Evolutionary conservation across 2,113 vertebrate genomes (phyloP).

Genomic region (Pluvianellus socialis): DNA sequence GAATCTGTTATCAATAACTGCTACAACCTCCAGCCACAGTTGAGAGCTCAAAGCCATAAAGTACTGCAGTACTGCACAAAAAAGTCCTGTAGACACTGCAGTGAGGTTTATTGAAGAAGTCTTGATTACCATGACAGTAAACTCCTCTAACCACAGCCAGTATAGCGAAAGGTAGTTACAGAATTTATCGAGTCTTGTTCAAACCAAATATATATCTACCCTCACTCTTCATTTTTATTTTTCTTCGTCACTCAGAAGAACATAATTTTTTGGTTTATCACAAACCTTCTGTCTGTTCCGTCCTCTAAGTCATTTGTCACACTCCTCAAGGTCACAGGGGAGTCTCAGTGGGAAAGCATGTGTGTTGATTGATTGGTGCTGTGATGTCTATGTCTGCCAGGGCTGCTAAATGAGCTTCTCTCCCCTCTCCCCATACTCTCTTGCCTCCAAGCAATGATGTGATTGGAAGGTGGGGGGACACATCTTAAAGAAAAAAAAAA

Average conservation of each 20-base stretch:
- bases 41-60: conserved; percentile 67
- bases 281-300: conserved; percentile 54
- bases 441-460: conserved; percentile 16
- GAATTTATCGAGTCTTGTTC: conserved; percentile 64
- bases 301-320: conserved; percentile 62
- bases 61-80: conserved; percentile 49
- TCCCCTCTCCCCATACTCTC: conserved; percentile 8
- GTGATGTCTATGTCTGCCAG: conserved; percentile 24
- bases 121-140: conserved; percentile 71
- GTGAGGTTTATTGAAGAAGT: conserved; percentile 69
- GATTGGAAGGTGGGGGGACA: background rate
- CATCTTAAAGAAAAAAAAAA: background rate
- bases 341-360: conserved; percentile 38
- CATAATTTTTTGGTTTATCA: conserved; percentile 61
- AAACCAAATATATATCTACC: conserved; percentile 52
- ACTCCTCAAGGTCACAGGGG: conserved; percentile 71
- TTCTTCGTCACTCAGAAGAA: conserved; percentile 53
- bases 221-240: conserved; percentile 63
- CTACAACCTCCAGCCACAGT: conserved; percentile 55
- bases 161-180: conserved; percentile 5
- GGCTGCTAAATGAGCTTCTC: conserved; percentile 57
- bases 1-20: conserved; percentile 71
- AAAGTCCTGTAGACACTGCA: conserved; percentile 56
- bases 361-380: conserved; percentile 63
- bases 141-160: conserved; percentile 32